phyloP scores from a whole-genome alignment of 2,113 vertebrate species.

The Circaetus gallicus region DNA sequence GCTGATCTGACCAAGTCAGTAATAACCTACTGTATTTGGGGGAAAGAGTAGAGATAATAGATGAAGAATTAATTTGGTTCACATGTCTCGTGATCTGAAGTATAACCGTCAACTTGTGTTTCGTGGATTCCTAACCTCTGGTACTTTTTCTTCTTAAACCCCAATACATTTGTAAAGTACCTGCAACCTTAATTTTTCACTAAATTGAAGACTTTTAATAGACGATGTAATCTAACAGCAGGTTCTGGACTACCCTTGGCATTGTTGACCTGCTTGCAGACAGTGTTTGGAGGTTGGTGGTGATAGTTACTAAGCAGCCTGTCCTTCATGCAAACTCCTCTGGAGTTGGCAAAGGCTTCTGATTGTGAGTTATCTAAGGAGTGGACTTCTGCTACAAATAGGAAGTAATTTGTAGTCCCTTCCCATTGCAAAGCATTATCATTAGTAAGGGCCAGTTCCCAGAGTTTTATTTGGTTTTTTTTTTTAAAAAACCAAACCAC shows the following conservation, averaged over 20 bases:
- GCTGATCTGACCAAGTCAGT: not conserved
- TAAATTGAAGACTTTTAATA: not conserved
- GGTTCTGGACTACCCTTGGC: not conserved
- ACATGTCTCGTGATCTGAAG: accelerated
- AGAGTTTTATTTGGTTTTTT: not conserved
- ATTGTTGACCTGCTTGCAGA: not conserved
- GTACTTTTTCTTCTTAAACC: not conserved
- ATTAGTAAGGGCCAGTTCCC: not conserved
- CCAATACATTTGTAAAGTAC: not conserved
- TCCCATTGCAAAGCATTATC: not conserved
- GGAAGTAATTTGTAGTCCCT: not conserved
- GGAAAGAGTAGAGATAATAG: not conserved
- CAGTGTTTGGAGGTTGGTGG: not conserved
- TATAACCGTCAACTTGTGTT: not conserved
- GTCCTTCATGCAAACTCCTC: not conserved
- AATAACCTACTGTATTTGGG: not conserved
- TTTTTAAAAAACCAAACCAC: not conserved
- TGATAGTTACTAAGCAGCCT: not conserved
- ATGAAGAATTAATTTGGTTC: not conserved
- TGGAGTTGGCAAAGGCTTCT: not conserved
- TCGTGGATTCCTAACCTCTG: not conserved
- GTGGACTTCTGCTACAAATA: not conserved
- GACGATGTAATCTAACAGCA: not conserved
- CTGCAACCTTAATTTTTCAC: not conserved
- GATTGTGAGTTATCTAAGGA: not conserved